Base-by-base conservation (phyloP, 2,888 invertebrate species). In the Itoplectis maculator region DNA sequence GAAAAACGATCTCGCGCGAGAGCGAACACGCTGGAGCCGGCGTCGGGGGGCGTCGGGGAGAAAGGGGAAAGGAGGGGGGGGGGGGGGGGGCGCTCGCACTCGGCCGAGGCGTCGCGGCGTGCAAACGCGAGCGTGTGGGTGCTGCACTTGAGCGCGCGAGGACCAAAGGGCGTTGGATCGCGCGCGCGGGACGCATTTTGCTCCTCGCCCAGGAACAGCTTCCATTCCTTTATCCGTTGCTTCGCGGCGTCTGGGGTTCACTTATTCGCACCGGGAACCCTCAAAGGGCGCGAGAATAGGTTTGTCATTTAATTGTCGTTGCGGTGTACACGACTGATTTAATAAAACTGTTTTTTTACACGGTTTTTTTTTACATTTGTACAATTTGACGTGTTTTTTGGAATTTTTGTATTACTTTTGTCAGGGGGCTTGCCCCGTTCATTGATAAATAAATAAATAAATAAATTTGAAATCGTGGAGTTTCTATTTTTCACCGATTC, bases 1-100 rank as follows among this genome's bases (percentile, higher is more conserved):
- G 91, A 91, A 91, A 91, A 92, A 91, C 90, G 90, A 90, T 90
- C 87, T 83, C 86, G 79, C 78, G 81, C 78, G 73, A 80, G 81
- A 82, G 80, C 76, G 83, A 83, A 76, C 79, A 83, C n/a, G n/a
- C n/a, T n/a, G n/a, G n/a, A n/a, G n/a, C 74, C 72, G 66, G 59
- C 29, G 40, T 59, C 70, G 56, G 42, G 66, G 40, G 45, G 69
- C 65, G 73, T 81, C 63, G 29, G 45, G 45, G 29, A 65, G 61
- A n/a, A n/a, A n/a, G n/a, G n/a, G n/a, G n/a, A n/a, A n/a, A n/a
- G n/a, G n/a, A n/a, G n/a, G n/a, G n/a, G n/a, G n/a, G n/a, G n/a
- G n/a, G n/a, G n/a, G n/a, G n/a, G n/a, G n/a, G 47, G 51, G n/a
- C 61, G 69, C 56, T 66, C 65, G 65, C 29, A 47, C 40, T 56